Evolutionary conservation across 2,113 vertebrate genomes (phyloP).

Genomic region (Perca flavescens): DNA sequence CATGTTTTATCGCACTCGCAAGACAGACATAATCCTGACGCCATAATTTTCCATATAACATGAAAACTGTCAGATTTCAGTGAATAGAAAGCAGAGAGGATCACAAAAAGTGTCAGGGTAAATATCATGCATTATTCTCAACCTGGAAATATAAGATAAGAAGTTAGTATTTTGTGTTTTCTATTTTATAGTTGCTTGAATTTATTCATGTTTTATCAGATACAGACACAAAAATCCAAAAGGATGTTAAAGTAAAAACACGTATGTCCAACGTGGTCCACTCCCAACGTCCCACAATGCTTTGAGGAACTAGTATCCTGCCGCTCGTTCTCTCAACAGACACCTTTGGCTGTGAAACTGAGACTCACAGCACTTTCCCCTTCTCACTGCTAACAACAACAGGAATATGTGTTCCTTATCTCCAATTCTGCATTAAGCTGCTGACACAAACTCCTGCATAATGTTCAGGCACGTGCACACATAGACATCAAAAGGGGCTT

Average conservation of each 20-base stretch:
- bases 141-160: background rate
- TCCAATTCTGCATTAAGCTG: conserved; percentile 4
- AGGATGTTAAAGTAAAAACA: no score
- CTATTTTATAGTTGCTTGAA: no score
- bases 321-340: conserved; percentile 15
- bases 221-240: no score
- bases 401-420: conserved; percentile 19
- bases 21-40: no score
- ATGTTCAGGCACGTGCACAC: background rate
- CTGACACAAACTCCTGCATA: conserved; percentile 8
- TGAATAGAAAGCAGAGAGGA: background rate
- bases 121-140: no score
- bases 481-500: no score
- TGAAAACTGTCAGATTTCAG: background rate
- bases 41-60: background rate
- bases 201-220: no score
- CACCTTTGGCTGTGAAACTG: conserved; percentile 1
- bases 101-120: background rate
- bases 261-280: no score
- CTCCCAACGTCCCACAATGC: no score
- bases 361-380: conserved; percentile 35
- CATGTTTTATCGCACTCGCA: no score
- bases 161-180: background rate
- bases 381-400: background rate
- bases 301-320: background rate